Evolutionary conservation across 2,797 vertebrate species (phyloP).

Genomic region (Smutsia temminckii): DNA sequence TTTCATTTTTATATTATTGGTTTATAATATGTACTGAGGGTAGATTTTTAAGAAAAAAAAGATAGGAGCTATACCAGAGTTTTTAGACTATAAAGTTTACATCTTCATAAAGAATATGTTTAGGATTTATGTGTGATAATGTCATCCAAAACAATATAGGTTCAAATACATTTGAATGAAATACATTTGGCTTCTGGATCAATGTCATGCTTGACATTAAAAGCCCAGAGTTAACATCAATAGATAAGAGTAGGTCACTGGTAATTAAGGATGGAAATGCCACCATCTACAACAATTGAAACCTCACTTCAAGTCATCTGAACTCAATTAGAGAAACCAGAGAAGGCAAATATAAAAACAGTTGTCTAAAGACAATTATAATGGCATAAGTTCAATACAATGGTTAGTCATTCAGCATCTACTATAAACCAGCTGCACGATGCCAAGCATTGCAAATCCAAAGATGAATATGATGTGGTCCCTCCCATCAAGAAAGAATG

Average conservation of each 20-base stretch:
- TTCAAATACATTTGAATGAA: neutral
- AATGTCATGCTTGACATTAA: slow-evolving; percentile 48
- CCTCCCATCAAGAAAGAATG: neutral
- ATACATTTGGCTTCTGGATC: slow-evolving; percentile 44
- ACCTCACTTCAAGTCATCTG: neutral
- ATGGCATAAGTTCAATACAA: neutral
- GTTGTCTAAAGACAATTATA: neutral
- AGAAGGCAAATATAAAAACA: neutral
- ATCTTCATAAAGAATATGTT: neutral
- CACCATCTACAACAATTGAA: slow-evolving; percentile 21
- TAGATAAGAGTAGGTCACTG: slow-evolving; percentile 52
- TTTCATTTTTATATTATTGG: neutral
- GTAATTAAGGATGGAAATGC: slow-evolving; percentile 65
- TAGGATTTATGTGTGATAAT: neutral
- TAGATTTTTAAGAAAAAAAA: neutral
- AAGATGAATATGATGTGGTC: neutral
- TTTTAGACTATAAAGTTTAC: neutral
- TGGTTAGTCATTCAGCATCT: neutral
- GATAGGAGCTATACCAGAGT: neutral
- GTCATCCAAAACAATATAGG: neutral
- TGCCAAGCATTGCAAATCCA: neutral
- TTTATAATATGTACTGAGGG: neutral
- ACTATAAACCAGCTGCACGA: neutral
- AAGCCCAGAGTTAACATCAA: neutral
- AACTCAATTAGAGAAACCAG: slow-evolving; percentile 53